A percentile compares a stretch with the other conserved stretches of the same genome.
phyloP scores from a whole-genome alignment of 2,888 invertebrate genomes.

The Tetranychus truncatus region DNA sequence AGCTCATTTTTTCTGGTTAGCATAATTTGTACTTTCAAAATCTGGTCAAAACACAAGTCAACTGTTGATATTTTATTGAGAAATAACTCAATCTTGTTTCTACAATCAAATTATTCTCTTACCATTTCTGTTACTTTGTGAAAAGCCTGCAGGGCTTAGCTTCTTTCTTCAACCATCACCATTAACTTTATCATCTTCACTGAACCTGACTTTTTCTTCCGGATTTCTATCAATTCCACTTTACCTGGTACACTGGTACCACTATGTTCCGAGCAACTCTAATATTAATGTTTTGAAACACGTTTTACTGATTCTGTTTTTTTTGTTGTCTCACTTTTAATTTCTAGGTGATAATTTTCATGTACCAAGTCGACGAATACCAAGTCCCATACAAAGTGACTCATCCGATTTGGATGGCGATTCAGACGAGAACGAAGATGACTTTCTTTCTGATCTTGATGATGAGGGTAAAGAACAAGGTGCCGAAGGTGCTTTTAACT shows the following conservation, averaged over 20 bases:
- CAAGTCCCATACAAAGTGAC: constrained; percentile 30
- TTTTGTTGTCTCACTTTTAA: not conserved
- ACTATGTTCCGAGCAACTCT: not conserved
- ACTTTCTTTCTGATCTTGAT: constrained; percentile 7
- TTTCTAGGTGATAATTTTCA: not conserved
- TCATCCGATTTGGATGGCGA: constrained; percentile 29
- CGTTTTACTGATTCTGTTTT: not conserved
- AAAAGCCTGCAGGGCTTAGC: not conserved
- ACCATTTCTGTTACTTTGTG: not conserved
- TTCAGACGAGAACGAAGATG: constrained; percentile 17
- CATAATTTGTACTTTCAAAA: no score
- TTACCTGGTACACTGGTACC: not conserved
- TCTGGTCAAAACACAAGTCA: no score
- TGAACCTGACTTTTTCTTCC: constrained; percentile 3
- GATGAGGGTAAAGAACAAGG: not conserved
- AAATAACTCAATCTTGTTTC: no score
- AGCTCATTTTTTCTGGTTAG: no score
- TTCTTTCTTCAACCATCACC: not conserved
- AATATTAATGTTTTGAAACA: no score
- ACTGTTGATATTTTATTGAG: no score
- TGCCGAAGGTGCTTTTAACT: not conserved
- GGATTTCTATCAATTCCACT: not conserved
- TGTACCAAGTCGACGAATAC: constrained; percentile 20
- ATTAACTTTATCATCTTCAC: constrained; percentile 6
- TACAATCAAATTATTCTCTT: no score